Conservation (phyloP, 2,113 vertebrate genomes). For the Mirounga angustirostris region DNA sequence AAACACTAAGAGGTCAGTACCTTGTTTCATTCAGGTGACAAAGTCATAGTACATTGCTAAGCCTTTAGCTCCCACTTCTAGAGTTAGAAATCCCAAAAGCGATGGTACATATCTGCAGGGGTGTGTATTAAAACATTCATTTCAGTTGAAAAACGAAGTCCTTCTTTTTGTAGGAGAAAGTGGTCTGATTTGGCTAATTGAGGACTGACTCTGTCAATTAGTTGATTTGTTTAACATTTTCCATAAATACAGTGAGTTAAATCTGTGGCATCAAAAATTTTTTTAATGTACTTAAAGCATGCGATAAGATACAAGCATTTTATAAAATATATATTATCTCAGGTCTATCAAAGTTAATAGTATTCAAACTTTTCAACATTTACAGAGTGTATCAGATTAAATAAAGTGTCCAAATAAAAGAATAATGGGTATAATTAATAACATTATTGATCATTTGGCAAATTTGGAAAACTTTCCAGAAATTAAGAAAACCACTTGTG, state of each 20-base stretch:
- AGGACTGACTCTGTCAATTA: neutral
- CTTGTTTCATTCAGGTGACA: neutral
- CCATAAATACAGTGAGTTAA: neutral
- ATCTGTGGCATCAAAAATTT: neutral
- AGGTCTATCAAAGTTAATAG: neutral
- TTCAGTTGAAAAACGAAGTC: neutral
- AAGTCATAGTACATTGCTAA: neutral
- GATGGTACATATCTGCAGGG: neutral
- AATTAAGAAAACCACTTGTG: slow-evolving; percentile 33
- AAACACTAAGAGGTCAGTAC: neutral
- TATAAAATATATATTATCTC: neutral
- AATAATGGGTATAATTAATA: neutral
- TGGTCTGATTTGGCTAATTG: neutral
- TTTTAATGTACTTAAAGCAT: neutral
- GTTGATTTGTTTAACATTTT: neutral
- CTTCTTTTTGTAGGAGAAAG: neutral
- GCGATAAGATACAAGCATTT: neutral
- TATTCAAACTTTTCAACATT: neutral
- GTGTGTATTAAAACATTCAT: neutral
- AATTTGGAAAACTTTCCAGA: neutral
- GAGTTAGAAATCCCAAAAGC: neutral
- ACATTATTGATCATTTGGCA: neutral
- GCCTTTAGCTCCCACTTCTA: neutral
- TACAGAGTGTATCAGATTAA: neutral
- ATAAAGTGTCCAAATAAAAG: neutral